Evolutionary conservation across 92 coral and sea anemone genomes (phyloP), one percentile per base, ranked within the genome.

Genomic region (Umimayanthus chanpuru): DNA sequence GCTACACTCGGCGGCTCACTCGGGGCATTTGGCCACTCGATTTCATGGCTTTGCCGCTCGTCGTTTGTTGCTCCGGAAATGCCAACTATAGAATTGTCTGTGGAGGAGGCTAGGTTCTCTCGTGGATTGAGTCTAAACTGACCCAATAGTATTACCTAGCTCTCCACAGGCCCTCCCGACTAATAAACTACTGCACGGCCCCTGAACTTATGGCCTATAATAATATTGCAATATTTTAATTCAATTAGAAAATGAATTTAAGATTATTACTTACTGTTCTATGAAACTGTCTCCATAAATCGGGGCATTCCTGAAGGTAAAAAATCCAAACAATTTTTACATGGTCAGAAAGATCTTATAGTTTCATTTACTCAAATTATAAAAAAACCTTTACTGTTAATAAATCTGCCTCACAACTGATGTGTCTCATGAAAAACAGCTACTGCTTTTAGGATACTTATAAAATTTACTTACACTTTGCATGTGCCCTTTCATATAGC

Each of bases 221-320:
- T 9, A 53, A 15, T 11, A 11, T 14, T 15, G 4, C 16, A 18
- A 11, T 12, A 61, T 61, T 61, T 61, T 61, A 21, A 20, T 61
- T 21, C 36, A 38, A 61, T 8, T 38, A 0, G 77, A 64, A 73
- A 53, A 73, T 18, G 7, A 9, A n/a, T n/a, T n/a, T 20, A 6
- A 12, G 70, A 3, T 36, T 32, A 32, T 32, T 32, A 81, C 98
- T 95, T 89, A 97, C 99, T 28, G 99, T 97, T 38, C 85, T 92
- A 85, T 95, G 97, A 64, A 92, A 97, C 90, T 94, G 98, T 64
- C 99, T 94, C 99, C 99, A 97, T 61, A 74, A 92, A 83, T 97
- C 99, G 81, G 99, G 98, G 80, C 99, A 97, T 44, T 87, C 91
- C 99, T 97, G 73, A 12, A 25, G 50, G 56, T 28, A 11, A 53